Conservation (phyloP, 30 jellyfish, hydroid and myxozoan species). For the Cassiopea xamachana region DNA sequence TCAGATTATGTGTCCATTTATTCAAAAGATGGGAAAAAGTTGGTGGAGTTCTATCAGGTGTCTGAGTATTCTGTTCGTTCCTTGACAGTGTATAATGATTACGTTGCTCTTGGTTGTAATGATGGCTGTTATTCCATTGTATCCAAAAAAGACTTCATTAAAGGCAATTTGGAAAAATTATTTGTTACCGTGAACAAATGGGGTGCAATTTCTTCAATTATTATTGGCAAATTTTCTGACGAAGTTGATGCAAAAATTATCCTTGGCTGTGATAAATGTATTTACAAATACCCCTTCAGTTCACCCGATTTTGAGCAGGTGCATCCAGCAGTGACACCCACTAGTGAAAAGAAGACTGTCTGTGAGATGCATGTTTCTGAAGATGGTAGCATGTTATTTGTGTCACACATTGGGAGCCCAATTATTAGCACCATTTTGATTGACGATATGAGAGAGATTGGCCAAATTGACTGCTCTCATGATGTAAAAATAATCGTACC, state of each 20-base stretch:
- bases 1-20: slow-evolving; percentile 68
- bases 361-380: slow-evolving; percentile 51
- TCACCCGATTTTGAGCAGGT: not conserved
- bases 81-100: slow-evolving; percentile 28
- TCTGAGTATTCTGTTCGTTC: slow-evolving; percentile 64
- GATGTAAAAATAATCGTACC: slow-evolving; percentile 56
- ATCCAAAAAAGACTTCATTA: slow-evolving; percentile 68
- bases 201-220: slow-evolving; percentile 59
- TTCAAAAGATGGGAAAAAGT: slow-evolving; percentile 46
- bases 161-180: slow-evolving; percentile 56
- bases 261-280: slow-evolving; percentile 62
- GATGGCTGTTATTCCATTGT: slow-evolving; percentile 51
- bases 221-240: slow-evolving; percentile 12
- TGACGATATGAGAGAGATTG: slow-evolving; percentile 26
- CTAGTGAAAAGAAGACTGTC: slow-evolving; percentile 42
- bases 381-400: slow-evolving; percentile 54
- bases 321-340: slow-evolving; percentile 23
- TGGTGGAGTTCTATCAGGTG: slow-evolving; percentile 33
- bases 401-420: slow-evolving; percentile 67
- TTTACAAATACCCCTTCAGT: slow-evolving; percentile 44
- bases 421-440: slow-evolving; percentile 6
- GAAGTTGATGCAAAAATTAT: not conserved
- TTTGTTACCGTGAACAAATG: slow-evolving; percentile 24
- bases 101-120: slow-evolving; percentile 79
- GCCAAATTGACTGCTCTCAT: slow-evolving; percentile 64